phyloP scores from a whole-genome alignment of 1,140 invertebrate species.

The Ridgeia piscesae region DNA sequence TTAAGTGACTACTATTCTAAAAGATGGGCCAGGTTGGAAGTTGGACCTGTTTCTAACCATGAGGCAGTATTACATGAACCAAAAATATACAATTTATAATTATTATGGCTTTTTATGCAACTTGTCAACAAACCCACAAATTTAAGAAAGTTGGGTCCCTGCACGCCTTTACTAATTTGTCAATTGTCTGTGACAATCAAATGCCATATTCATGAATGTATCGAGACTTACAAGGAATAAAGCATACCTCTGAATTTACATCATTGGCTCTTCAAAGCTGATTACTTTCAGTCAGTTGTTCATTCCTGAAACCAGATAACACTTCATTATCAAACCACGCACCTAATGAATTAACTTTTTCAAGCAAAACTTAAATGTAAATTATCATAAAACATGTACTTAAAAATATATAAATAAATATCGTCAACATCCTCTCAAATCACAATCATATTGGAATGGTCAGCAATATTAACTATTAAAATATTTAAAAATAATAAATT shows the following conservation, averaged over 20 bases:
- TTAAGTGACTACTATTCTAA: no score
- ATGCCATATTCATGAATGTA: neutral
- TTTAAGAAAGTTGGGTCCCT: no score
- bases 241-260: neutral
- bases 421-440: neutral
- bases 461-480: neutral
- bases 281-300: neutral
- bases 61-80: no score
- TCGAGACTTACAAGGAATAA: neutral
- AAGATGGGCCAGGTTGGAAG: no score
- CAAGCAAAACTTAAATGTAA: neutral
- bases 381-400: neutral
- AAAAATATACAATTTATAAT: no score
- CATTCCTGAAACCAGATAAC: neutral
- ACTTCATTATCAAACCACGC: neutral
- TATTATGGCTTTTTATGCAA: no score
- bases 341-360: neutral
- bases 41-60: no score
- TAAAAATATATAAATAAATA: neutral
- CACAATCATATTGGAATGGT: neutral
- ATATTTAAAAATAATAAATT: neutral
- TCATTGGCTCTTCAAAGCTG: neutral
- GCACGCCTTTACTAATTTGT: no score
- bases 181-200: no score
- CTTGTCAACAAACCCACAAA: no score